Conservation (phyloP, 2,113 vertebrate genomes). For the Varanus komodoensis region DNA sequence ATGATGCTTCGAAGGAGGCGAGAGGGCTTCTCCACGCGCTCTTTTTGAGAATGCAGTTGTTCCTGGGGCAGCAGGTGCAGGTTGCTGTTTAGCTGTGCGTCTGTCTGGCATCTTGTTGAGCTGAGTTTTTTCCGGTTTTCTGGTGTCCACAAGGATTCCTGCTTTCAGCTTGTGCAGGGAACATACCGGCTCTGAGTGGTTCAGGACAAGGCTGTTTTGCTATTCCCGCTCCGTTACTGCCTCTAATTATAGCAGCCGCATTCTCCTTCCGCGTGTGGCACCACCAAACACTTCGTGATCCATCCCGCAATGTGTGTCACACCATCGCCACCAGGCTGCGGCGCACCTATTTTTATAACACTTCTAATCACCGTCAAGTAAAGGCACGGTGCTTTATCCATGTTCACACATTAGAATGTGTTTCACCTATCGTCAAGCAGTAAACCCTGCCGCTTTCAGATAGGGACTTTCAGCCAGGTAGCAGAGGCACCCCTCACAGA, state of each 20-base stretch:
- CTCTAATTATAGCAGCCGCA: background rate
- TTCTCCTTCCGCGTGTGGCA: background rate
- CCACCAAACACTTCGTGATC: background rate
- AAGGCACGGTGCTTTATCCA: background rate
- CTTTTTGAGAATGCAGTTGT: background rate
- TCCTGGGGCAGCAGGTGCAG: background rate
- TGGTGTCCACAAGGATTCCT: background rate
- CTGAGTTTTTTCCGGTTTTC: slow-evolving; percentile 28
- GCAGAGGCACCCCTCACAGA: background rate
- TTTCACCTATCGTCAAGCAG: background rate
- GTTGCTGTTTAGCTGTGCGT: background rate
- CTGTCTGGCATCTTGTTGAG: slow-evolving; percentile 29
- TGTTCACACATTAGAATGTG: background rate
- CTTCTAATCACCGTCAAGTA: background rate
- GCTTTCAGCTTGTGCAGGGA: background rate
- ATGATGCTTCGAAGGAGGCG: background rate
- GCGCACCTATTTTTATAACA: background rate
- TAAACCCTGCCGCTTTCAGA: accelerated
- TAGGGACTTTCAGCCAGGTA: background rate
- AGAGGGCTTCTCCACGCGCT: background rate
- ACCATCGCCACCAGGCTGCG: slow-evolving; percentile 21
- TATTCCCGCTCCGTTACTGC: background rate
- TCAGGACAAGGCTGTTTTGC: background rate
- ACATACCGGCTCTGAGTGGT: background rate
- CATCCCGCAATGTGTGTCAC: accelerated